phyloP scores from a whole-genome alignment of 92 coral and sea anemone species.

The Actinernus sp. region DNA sequence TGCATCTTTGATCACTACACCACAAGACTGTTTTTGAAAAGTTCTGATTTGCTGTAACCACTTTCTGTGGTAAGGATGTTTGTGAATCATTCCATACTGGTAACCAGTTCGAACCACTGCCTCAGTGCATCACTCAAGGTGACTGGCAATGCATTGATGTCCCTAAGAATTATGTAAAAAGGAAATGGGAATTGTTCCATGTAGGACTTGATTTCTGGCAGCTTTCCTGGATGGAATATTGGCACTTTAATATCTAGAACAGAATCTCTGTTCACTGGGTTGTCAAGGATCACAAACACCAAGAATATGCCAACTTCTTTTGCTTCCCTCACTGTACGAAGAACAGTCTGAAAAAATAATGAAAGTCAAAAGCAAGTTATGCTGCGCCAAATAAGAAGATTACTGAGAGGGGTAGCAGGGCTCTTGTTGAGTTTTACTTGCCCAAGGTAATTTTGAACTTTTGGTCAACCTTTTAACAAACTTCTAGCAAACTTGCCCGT shows the following conservation, averaged over 20 bases:
- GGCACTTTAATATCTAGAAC: conserved; percentile 96
- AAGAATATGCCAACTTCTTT: conserved; percentile 89
- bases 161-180: conserved; percentile 93
- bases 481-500: no score
- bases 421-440: no score
- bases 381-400: no score
- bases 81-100: conserved; percentile 87
- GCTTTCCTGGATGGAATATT: conserved; percentile 84
- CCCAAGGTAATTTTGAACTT: no score
- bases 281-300: conserved; percentile 95
- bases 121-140: conserved; percentile 92
- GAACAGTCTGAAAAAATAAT: conserved; percentile 73
- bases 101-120: conserved; percentile 98
- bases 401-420: no score
- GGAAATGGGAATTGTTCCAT: conserved; percentile 98
- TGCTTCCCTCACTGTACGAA: conserved; percentile 86
- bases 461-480: no score
- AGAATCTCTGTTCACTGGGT: conserved; percentile 94
- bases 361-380: neutral
- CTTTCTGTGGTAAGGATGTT: no score
- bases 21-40: no score
- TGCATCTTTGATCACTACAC: no score
- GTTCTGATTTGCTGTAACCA: no score
- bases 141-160: conserved; percentile 88
- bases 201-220: conserved; percentile 94